Evolutionary conservation across 2,113 vertebrate species (phyloP).

Genomic region (Periophthalmus modestus): DNA sequence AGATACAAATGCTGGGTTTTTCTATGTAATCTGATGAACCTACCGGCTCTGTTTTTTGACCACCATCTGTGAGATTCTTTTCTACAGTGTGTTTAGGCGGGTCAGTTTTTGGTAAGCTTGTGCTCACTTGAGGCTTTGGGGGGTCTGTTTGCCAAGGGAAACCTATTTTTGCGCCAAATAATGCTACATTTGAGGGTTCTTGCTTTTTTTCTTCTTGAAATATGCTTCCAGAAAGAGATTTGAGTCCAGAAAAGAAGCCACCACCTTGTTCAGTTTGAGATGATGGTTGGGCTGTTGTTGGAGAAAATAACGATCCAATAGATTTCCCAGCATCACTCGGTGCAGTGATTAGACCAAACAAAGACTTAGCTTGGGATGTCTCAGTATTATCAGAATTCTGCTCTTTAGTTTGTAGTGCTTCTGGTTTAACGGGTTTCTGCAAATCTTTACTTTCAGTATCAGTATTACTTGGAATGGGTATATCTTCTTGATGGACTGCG

Average conservation of each 20-base stretch:
- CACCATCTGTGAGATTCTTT: constrained; percentile 50
- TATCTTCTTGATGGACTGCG: constrained; percentile 46
- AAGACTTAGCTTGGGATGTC: constrained; percentile 59
- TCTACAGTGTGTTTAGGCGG: constrained; percentile 42
- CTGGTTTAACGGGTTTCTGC: constrained; percentile 44
- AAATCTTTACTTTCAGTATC: constrained; percentile 43
- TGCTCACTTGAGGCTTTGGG: constrained; percentile 57
- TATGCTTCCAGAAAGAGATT: constrained; percentile 83
- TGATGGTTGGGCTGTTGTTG: constrained; percentile 54
- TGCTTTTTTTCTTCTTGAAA: constrained; percentile 85
- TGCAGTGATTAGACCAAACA: constrained; percentile 81
- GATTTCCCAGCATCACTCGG: constrained; percentile 76
- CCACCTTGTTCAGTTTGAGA: constrained; percentile 67
- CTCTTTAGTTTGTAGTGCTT: constrained; percentile 12
- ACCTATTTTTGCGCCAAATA: constrained; percentile 83
- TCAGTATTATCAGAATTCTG: constrained; percentile 50
- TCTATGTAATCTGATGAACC: constrained; percentile 57
- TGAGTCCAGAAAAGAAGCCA: constrained; percentile 84
- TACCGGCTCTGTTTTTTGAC: constrained; percentile 57
- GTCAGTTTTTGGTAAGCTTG: constrained; percentile 67
- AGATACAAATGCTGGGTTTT: constrained; percentile 66
- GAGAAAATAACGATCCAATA: constrained; percentile 86
- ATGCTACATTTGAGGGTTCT: constrained; percentile 65
- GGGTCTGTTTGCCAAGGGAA: constrained; percentile 81
- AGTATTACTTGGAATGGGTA: constrained; percentile 46